Evolutionary conservation across 2,888 invertebrate species (phyloP), one percentile per base, ranked within the genome.

Genomic region (Cistogaster globosa): DNA sequence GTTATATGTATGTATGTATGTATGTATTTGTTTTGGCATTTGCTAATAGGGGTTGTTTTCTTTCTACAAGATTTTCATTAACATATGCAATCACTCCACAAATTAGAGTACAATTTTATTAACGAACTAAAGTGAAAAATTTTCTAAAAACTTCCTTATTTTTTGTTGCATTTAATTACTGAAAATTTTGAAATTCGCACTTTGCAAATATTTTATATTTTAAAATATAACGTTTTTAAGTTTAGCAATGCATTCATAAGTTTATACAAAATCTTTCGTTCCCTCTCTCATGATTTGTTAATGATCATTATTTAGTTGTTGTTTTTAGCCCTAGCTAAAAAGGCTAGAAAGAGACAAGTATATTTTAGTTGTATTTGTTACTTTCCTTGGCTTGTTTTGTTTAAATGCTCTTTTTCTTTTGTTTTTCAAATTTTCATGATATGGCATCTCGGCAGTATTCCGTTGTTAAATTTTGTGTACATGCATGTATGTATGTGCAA

Each of bases 141-240:
- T 38, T 38, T 38, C 7, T 5, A 38, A 38, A 9, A 38, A 38
- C 11, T 38, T 38, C 38, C 38, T 11, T 9, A 42, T 26, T 26
- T 22, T 26, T 2, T 11, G 26, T 16, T 9, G 26, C 12, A 20
- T 53, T 38, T 60, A 74, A 58, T 83, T 86, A 58, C 76, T 20
- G 45, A 72, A 53, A 42, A 74, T 86, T 86, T 86, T 81, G 81
- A 84, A 84, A 86, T 83, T 68, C 69, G 76, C 68, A 62, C 58
- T 38, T 76, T 45, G 74, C 42, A 57, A 62, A 36, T 65, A 16
- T 53, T 18, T 53, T 58, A 4, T 6, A 62, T 72, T 72, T 63
- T 8, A 65, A 83, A 76, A 68, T 74, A 63, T 77, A 83, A 77
- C 82, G 82, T 65, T 65, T 81, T 48, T 18, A 68, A 68, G 58